Conservation (phyloP, 2,113 vertebrate genomes). For the Pseudolaguvia tuberculata region DNA sequence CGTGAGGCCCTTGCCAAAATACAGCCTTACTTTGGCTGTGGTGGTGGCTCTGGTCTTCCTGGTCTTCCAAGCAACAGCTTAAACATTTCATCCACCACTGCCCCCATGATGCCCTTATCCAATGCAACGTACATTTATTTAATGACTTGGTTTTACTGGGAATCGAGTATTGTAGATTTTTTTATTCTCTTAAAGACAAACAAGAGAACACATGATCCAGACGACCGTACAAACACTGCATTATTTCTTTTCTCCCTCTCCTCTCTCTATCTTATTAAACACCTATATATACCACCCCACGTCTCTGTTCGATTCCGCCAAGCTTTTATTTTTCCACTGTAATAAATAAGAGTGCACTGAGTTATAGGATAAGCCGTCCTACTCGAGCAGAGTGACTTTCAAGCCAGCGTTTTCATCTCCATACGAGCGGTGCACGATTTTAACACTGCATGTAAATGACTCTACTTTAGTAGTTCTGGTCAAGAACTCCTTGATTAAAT, state of each 20-base stretch:
- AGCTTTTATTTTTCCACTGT: background rate
- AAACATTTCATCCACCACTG: no score
- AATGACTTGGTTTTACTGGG: no score
- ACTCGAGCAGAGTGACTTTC: slow-evolving; percentile 18
- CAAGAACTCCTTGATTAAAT: slow-evolving; percentile 46
- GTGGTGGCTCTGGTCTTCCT: no score
- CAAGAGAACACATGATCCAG: slow-evolving; percentile 2
- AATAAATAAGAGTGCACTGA: slow-evolving; percentile 19
- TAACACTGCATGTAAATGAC: slow-evolving; percentile 41
- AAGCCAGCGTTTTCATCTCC: background rate
- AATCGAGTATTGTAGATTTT: no score
- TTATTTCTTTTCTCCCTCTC: slow-evolving; percentile 3
- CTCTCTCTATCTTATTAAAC: slow-evolving; percentile 13
- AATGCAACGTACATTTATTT: no score
- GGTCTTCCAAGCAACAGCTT: no score
- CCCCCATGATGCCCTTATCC: no score
- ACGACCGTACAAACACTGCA: background rate
- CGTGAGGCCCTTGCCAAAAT: no score
- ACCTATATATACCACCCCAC: background rate
- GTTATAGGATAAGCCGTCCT: slow-evolving; percentile 23
- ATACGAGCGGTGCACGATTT: slow-evolving; percentile 27
- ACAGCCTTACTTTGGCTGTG: no score
- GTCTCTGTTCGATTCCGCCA: slow-evolving; percentile 7
- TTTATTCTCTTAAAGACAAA: slow-evolving; percentile 10
- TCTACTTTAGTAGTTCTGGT: slow-evolving; percentile 41